A percentile compares a stretch with the other conserved stretches of the same genome.
Conservation (phyloP, 2,113 vertebrate genomes). For the Camelus bactrianus region DNA sequence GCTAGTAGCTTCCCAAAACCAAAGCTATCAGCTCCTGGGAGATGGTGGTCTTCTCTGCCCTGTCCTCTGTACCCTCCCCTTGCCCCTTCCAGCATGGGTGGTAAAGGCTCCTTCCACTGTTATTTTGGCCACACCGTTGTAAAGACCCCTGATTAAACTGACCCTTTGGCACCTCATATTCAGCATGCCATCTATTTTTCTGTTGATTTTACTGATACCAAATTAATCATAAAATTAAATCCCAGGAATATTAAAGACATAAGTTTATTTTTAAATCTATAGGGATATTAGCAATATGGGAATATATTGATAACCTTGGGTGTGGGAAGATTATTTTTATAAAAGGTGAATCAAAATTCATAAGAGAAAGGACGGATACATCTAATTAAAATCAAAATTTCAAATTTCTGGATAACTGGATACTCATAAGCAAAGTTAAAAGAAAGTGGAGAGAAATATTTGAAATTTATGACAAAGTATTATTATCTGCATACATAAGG, state of each 20-base stretch:
- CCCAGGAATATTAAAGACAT: not conserved
- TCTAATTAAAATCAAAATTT: constrained; percentile 48
- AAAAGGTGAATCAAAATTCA: constrained; percentile 46
- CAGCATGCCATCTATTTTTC: not conserved
- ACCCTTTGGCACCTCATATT: not conserved
- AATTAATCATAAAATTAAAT: constrained; percentile 37
- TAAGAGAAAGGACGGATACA: not conserved
- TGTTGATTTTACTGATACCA: not conserved
- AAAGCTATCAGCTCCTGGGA: not conserved
- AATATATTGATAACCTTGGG: not conserved
- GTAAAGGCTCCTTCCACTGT: fast-evolving
- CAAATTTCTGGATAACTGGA: constrained; percentile 12
- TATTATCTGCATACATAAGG: not conserved
- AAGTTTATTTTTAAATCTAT: constrained; percentile 41
- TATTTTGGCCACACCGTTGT: not conserved
- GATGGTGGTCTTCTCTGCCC: not conserved
- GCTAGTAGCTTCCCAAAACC: not conserved
- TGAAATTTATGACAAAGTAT: constrained; percentile 3
- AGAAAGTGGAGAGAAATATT: not conserved
- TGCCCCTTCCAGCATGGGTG: not conserved
- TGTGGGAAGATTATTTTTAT: constrained; percentile 17
- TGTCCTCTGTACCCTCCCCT: fast-evolving
- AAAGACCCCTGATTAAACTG: not conserved
- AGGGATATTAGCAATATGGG: not conserved
- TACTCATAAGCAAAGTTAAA: not conserved